Conservation (phyloP, 2,797 vertebrate genomes). For the Alosa sapidissima region DNA sequence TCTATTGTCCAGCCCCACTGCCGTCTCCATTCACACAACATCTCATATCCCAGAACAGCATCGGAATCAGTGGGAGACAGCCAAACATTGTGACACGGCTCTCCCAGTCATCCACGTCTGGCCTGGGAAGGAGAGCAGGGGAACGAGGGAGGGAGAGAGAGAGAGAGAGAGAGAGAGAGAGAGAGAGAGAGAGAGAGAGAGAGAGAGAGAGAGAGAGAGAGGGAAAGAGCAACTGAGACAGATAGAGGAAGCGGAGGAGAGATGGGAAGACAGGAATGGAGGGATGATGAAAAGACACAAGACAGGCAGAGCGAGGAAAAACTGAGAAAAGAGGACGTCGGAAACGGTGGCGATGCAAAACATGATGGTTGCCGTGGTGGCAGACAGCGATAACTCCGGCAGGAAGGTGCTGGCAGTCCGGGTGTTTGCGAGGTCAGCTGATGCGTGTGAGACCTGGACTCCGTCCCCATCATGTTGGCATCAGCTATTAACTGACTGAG, state of each 20-base stretch:
- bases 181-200: constrained; percentile 27
- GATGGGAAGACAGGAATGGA: not conserved
- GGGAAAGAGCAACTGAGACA: not conserved
- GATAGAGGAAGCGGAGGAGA: not conserved
- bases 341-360: not conserved
- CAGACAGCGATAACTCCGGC: not conserved
- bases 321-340: not conserved
- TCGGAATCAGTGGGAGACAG: not conserved
- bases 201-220: constrained; percentile 23
- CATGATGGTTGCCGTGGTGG: not conserved
- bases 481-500: too few relatives aligned
- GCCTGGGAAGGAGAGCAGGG: not conserved
- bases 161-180: not conserved
- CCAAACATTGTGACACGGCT: constrained; percentile 27
- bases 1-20: not conserved
- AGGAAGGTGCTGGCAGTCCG: not conserved
- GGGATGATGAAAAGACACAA: not conserved
- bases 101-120: constrained; percentile 30
- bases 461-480: not conserved
- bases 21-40: not conserved
- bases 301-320: not conserved
- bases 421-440: constrained; percentile 8
- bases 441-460: not conserved
- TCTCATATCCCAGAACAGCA: not conserved
- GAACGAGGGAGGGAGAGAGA: constrained; percentile 15